Evolutionary conservation across 92 coral and sea anemone species (phyloP).

Genomic region (Palythoa grandis): DNA sequence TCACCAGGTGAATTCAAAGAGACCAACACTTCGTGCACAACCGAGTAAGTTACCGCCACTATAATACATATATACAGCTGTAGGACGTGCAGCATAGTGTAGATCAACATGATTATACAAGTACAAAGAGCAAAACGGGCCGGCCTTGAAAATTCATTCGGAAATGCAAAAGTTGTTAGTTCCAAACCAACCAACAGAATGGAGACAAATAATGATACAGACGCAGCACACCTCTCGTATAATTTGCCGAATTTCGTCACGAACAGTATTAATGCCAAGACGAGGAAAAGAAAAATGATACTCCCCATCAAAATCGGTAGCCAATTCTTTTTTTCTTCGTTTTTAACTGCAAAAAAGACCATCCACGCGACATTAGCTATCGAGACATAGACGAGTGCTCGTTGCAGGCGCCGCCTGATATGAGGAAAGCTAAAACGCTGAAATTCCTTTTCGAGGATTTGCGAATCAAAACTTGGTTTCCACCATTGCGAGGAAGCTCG

Average conservation of each 20-base stretch:
- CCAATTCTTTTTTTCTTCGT: constrained; percentile 51
- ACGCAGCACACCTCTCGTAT: constrained; percentile 84
- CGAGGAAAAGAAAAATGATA: constrained; percentile 74
- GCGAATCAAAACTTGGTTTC: constrained; percentile 97
- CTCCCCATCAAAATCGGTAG: constrained; percentile 77
- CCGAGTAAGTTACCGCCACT: constrained; percentile 82
- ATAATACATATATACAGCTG: constrained; percentile 91
- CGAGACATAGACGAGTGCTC: constrained; percentile 79
- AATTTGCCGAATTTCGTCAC: constrained; percentile 75
- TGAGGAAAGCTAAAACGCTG: constrained; percentile 91
- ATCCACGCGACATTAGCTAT: constrained; percentile 86
- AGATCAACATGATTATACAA: constrained; percentile 87
- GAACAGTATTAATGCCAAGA: constrained; percentile 79
- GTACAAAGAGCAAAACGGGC: constrained; percentile 95
- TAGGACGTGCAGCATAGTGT: constrained; percentile 91
- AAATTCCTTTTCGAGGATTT: constrained; percentile 93
- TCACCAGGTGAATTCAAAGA: constrained; percentile 33
- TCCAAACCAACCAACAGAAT: constrained; percentile 80
- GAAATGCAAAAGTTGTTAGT: constrained; percentile 76
- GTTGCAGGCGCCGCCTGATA: constrained; percentile 88
- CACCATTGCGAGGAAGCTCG: constrained; percentile 99
- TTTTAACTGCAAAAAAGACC: constrained; percentile 85
- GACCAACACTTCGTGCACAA: constrained; percentile 88
- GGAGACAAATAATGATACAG: constrained; percentile 80
- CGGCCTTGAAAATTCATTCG: constrained; percentile 72